These are phyloP conservation scores for Hippasteria phrygiana DNA, from an alignment of 53 echinoderm and acorn worm species.

Conservation along the genomic window DNA sequence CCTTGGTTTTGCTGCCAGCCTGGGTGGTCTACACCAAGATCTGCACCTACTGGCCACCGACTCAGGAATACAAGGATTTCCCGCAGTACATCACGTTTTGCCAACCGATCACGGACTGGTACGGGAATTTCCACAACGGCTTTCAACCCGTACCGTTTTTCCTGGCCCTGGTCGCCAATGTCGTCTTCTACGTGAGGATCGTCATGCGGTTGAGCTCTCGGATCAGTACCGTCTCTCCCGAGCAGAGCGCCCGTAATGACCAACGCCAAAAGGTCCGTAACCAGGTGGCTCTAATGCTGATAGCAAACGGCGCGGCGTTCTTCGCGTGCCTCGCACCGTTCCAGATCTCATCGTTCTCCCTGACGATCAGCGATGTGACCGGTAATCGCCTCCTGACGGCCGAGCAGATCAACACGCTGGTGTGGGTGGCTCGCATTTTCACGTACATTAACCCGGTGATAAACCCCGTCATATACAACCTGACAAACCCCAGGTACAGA, in stretches of 20 bases:
- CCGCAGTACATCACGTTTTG: conserved; percentile 64
- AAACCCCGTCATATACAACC: conserved; percentile 55
- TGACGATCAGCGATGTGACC: conserved; percentile 37
- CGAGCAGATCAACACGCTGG: not conserved
- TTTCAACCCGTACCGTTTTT: conserved; percentile 77
- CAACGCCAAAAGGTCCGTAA: conserved; percentile 55
- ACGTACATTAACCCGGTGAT: conserved; percentile 67
- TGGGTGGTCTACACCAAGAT: conserved; percentile 42
- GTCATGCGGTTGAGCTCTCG: conserved; percentile 63
- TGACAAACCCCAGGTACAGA: conserved; percentile 57
- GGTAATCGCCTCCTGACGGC: not conserved
- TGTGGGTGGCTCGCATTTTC: conserved; percentile 28
- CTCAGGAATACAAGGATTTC: not conserved
- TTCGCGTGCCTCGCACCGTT: conserved; percentile 80
- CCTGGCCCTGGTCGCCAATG: conserved; percentile 58
- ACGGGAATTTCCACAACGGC: conserved; percentile 43
- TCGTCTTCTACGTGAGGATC: conserved; percentile 70
- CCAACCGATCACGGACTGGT: conserved; percentile 20
- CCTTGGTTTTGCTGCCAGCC: conserved; percentile 55
- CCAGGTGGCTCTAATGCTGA: conserved; percentile 86
- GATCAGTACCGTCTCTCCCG: conserved; percentile 10
- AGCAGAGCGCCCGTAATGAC: not conserved
- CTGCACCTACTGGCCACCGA: conserved; percentile 64
- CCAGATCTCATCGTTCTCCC: conserved; percentile 73
- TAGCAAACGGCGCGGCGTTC: conserved; percentile 86